Percentiles rank a stretch among this genome's conserved stretches.
Evolutionary conservation across 2,113 vertebrate species (phyloP).

Genomic region (Dunckerocampus dactyliophorus): DNA sequence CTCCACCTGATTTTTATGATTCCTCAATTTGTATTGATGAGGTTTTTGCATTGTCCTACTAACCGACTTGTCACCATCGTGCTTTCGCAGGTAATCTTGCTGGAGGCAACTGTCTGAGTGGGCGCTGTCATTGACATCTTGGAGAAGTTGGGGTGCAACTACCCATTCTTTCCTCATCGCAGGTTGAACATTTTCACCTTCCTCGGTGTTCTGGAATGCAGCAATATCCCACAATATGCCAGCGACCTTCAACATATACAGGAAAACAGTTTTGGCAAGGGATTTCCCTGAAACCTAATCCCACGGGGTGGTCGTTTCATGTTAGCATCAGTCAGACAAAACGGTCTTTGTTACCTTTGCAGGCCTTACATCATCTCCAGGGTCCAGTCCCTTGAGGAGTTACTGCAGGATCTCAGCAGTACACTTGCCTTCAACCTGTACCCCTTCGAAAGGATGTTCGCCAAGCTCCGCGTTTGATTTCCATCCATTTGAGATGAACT

Average conservation of each 20-base stretch:
- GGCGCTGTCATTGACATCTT: too few relatives aligned
- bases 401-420: slow-evolving; percentile 18
- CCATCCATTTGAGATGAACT: not conserved
- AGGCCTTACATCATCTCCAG: slow-evolving; percentile 46
- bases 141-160: too few relatives aligned
- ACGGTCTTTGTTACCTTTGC: slow-evolving; percentile 43
- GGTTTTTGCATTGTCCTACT: too few relatives aligned
- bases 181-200: not conserved
- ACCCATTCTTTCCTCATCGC: not conserved
- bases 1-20: too few relatives aligned
- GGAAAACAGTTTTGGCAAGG: slow-evolving; percentile 22
- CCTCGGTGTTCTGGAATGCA: not conserved
- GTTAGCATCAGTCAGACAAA: slow-evolving; percentile 40
- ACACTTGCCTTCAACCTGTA: slow-evolving; percentile 15
- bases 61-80: too few relatives aligned
- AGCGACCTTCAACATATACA: slow-evolving; percentile 33
- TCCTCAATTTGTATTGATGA: too few relatives aligned
- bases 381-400: slow-evolving; percentile 21
- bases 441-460: not conserved
- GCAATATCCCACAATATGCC: not conserved
- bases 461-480: not conserved
- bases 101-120: too few relatives aligned
- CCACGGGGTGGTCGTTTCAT: slow-evolving; percentile 14
- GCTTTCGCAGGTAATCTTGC: too few relatives aligned
- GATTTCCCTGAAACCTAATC: slow-evolving; percentile 44